Percentiles rank a stretch among this genome's conserved stretches.
These are phyloP conservation scores for Rhamnusium bicolor DNA, from an alignment of 2,888 invertebrate species.

Conservation along the genomic window DNA sequence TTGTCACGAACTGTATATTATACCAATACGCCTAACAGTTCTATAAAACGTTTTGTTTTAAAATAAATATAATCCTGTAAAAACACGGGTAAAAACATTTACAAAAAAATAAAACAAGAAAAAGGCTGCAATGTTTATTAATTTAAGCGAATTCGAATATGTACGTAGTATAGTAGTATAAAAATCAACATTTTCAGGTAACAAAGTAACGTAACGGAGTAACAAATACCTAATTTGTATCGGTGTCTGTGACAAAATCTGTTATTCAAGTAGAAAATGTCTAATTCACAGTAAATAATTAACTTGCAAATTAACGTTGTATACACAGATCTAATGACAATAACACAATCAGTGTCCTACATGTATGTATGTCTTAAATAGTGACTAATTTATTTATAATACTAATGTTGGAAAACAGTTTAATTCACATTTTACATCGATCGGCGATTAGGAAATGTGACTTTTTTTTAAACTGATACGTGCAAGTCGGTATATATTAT, in stretches of 20 bases:
- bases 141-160: neutral
- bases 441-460: neutral
- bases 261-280: neutral
- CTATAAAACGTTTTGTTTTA: too few species aligned
- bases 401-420: neutral
- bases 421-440: too few species aligned
- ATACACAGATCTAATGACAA: neutral
- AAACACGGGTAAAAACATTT: too few species aligned
- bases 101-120: too few species aligned
- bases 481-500: neutral
- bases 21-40: too few species aligned
- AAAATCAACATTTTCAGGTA: neutral
- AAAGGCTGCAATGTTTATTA: neutral
- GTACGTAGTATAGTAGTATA: too few species aligned
- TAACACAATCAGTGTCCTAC: neutral
- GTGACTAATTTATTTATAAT: neutral
- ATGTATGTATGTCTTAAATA: neutral
- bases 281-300: neutral
- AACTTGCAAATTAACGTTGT: neutral
- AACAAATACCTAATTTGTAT: neutral
- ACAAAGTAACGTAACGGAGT: neutral
- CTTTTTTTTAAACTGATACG: neutral
- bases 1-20: too few species aligned
- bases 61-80: too few species aligned
- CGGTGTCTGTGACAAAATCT: neutral